Conservation (phyloP, 1,140 invertebrate species). For the Charaxes varanes region DNA sequence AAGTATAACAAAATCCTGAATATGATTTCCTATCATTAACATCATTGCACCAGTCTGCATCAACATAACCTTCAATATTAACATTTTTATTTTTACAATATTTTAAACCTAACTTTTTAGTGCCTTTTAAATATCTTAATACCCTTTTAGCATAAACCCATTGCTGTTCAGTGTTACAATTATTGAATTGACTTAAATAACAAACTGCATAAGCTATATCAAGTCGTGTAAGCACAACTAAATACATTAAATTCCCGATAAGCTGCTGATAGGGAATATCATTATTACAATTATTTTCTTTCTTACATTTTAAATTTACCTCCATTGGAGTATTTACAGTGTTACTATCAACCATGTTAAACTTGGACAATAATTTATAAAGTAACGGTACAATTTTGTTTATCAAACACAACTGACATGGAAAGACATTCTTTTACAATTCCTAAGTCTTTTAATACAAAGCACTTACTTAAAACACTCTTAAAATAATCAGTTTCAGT, state of each 20-base stretch:
- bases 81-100: constrained; percentile 5
- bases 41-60: constrained; percentile 22
- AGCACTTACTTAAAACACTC: constrained; percentile 1
- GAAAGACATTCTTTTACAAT: constrained; percentile 10
- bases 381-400: constrained; percentile 12
- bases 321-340: constrained; percentile 9
- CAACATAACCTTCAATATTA: constrained; percentile 11
- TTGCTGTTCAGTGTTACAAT: constrained; percentile 8
- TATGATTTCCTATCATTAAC: constrained; percentile 22
- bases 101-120: constrained; percentile 2
- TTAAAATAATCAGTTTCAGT: constrained; percentile 13
- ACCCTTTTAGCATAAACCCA: constrained; percentile 14
- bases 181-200: constrained; percentile 14
- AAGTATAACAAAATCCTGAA: constrained; percentile 15
- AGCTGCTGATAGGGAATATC: constrained; percentile 7
- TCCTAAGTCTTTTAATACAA: constrained; percentile 8
- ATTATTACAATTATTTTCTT: constrained; percentile 10
- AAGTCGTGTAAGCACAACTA: constrained; percentile 7
- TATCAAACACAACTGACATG: constrained; percentile 20
- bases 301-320: constrained; percentile 6
- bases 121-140: constrained; percentile 9
- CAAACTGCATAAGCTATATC: constrained; percentile 14
- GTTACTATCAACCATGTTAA: constrained; percentile 8
- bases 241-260: constrained; percentile 15
- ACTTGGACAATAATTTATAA: constrained; percentile 11